Percentiles rank a stretch among this genome's conserved stretches.
phyloP scores from a whole-genome alignment of 1,140 invertebrate genomes.

The Microplitis demolitor region DNA sequence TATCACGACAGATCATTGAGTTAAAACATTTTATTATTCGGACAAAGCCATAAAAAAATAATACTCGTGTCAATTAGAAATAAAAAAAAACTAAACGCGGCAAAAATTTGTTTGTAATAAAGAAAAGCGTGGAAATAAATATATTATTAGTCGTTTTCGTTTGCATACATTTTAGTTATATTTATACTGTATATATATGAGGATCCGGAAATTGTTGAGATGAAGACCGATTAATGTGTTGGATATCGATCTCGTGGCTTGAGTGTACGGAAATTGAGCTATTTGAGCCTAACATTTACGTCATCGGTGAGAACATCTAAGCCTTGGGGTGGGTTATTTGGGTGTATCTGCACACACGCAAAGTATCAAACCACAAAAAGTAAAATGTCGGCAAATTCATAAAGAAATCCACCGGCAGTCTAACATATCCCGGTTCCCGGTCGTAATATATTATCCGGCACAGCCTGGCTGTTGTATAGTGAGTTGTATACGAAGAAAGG shows the following conservation, averaged over 20 bases:
- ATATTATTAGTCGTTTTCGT: neutral
- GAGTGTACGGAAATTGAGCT: conserved; percentile 9
- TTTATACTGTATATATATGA: neutral
- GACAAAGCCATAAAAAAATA: no score
- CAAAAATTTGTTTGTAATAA: neutral
- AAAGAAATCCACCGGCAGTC: neutral
- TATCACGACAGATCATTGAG: no score
- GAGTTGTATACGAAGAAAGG: neutral
- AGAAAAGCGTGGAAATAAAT: neutral
- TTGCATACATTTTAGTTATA: neutral
- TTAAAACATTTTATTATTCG: no score
- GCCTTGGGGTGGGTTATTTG: neutral
- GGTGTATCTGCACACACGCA: no score
- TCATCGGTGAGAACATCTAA: neutral
- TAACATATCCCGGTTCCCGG: neutral
- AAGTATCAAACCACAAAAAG: no score
- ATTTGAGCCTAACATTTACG: neutral
- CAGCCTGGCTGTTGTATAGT: no score
- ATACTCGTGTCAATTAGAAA: no score
- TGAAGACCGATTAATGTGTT: neutral
- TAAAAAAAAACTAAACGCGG: no score
- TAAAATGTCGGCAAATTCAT: no score
- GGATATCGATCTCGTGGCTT: conserved; percentile 7
- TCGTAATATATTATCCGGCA: conserved; percentile 41
- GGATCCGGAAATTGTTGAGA: conserved; percentile 11